Percentiles rank a stretch among this genome's conserved stretches.
These are phyloP conservation scores for Pterocles burchelli DNA, from an alignment of 2,113 vertebrate genomes.

Conservation along the genomic window DNA sequence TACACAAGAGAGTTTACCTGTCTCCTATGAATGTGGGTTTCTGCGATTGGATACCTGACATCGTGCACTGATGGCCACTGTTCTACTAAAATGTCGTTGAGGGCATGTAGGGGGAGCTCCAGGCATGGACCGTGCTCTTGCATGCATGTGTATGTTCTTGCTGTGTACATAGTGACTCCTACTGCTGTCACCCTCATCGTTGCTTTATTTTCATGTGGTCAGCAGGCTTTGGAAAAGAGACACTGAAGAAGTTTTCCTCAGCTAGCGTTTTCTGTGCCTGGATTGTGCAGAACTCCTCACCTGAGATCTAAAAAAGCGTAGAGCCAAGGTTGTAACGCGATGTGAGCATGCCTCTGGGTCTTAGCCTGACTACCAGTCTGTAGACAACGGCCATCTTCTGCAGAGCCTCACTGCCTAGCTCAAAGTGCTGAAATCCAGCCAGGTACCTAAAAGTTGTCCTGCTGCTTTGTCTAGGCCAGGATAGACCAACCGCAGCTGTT, in stretches of 20 bases:
- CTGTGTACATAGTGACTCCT: not conserved
- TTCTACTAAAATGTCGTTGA: not conserved
- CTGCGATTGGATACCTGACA: not conserved
- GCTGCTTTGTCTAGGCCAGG: not conserved
- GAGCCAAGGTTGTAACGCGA: fast-evolving
- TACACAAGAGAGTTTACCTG: not conserved
- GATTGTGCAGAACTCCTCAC: not conserved
- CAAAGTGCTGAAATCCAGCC: not conserved
- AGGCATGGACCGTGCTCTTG: not conserved
- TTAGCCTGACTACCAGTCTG: not conserved
- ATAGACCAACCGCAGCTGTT: not conserved
- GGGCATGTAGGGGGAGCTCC: not conserved
- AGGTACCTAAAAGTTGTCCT: not conserved
- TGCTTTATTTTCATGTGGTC: not conserved
- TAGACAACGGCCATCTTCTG: not conserved
- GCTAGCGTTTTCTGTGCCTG: not conserved
- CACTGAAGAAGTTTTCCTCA: not conserved
- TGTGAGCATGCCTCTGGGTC: not conserved
- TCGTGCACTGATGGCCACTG: not conserved
- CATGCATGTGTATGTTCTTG: not conserved
- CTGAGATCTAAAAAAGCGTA: not conserved
- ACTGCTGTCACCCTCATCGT: not conserved
- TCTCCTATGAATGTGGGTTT: not conserved
- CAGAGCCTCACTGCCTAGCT: not conserved
- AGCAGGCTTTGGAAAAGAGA: not conserved